These are phyloP conservation scores for Hetaerina americana DNA, from an alignment of 1,140 invertebrate species.

Conservation along the genomic window DNA sequence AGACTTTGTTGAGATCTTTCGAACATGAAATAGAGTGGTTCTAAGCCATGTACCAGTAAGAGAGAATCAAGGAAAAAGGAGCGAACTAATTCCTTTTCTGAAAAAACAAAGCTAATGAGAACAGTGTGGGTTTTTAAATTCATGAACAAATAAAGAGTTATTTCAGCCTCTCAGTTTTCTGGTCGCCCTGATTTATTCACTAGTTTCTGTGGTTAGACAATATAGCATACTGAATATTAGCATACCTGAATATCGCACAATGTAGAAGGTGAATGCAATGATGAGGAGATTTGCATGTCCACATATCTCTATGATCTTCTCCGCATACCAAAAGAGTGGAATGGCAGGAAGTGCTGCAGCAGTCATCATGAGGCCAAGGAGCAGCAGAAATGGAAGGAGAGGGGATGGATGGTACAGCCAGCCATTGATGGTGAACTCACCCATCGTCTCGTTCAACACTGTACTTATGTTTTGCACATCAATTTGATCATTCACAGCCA, in stretches of 20 bases:
- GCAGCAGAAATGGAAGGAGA: constrained; percentile 20
- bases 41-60: too few relatives aligned
- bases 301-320: constrained; percentile 67
- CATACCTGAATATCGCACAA: constrained; percentile 51
- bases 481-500: background rate
- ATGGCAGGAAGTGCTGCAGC: constrained; percentile 49
- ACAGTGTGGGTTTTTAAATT: too few relatives aligned
- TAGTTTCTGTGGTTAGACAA: too few relatives aligned
- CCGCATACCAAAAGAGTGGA: constrained; percentile 61
- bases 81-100: too few relatives aligned
- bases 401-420: background rate
- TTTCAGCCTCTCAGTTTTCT: too few relatives aligned
- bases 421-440: background rate
- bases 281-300: constrained; percentile 75
- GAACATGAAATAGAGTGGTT: too few relatives aligned
- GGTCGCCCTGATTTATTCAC: too few relatives aligned
- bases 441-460: background rate
- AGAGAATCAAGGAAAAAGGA: too few relatives aligned
- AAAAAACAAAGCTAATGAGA: too few relatives aligned
- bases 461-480: background rate
- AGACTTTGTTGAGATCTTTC: too few relatives aligned
- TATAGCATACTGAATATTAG: too few relatives aligned
- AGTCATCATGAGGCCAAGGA: constrained; percentile 52
- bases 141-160: too few relatives aligned
- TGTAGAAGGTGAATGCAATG: constrained; percentile 62